Conservation (phyloP, 2,888 invertebrate genomes). For the Leistus spinibarbis region DNA sequence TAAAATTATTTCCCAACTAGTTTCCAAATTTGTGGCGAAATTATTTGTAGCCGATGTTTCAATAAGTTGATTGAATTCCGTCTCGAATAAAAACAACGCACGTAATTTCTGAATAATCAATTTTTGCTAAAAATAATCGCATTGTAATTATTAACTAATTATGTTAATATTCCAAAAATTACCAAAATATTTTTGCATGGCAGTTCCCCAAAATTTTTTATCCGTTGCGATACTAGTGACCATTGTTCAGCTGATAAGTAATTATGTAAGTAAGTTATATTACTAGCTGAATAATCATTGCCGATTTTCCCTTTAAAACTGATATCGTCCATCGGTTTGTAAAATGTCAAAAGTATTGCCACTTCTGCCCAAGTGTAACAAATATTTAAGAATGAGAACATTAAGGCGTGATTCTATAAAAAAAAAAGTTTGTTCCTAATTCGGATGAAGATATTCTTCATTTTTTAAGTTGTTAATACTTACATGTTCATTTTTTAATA, state of each 20-base stretch:
- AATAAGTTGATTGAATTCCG: constrained; percentile 48
- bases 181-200: constrained; percentile 51
- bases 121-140: constrained; percentile 50
- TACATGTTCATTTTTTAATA: constrained; percentile 55
- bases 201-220: constrained; percentile 55
- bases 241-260: constrained; percentile 53
- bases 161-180: constrained; percentile 31
- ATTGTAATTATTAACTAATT: background rate
- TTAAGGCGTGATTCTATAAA: constrained; percentile 52
- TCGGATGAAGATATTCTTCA: background rate
- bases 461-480: constrained; percentile 37
- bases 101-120: constrained; percentile 52
- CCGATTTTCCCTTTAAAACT: constrained; percentile 44
- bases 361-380: constrained; percentile 54
- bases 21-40: constrained; percentile 46
- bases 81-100: constrained; percentile 50
- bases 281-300: constrained; percentile 48
- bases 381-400: constrained; percentile 52
- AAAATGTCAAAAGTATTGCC: constrained; percentile 50
- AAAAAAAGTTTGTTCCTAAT: constrained; percentile 2
- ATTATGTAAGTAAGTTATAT: constrained; percentile 53
- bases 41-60: constrained; percentile 45
- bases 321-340: constrained; percentile 43
- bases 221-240: constrained; percentile 54
- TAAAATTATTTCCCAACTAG: constrained; percentile 49